phyloP scores from a whole-genome alignment of 2,888 invertebrate genomes.

The Neoaliturus tenellus region DNA sequence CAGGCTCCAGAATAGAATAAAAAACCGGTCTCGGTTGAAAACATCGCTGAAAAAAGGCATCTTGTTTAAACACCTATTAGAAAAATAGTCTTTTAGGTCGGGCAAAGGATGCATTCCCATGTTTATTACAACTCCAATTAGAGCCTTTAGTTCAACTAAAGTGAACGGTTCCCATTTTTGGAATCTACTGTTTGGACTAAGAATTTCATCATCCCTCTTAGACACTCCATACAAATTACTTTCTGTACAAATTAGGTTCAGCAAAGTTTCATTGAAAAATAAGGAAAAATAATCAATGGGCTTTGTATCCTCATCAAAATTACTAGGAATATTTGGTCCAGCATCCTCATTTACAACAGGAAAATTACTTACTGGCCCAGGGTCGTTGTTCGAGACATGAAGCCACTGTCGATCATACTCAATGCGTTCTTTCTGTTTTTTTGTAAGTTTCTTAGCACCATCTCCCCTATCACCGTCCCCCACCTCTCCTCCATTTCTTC shows the following conservation, averaged over 20 bases:
- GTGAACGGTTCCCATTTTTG: not conserved
- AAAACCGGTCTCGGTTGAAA: slow-evolving; percentile 7
- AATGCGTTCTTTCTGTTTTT: not conserved
- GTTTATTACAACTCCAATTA: not conserved
- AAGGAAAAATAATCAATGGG: not conserved
- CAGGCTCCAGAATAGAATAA: not conserved
- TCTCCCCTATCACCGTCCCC: not conserved
- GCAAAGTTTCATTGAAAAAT: not conserved
- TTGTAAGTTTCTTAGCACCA: not conserved
- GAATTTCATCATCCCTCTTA: not conserved
- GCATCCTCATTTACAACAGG: not conserved
- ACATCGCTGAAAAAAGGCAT: slow-evolving; percentile 28
- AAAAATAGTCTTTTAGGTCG: not conserved
- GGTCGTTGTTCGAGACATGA: slow-evolving; percentile 8
- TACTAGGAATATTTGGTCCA: not conserved
- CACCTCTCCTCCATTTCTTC: not conserved
- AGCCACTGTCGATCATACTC: not conserved
- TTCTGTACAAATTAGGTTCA: not conserved
- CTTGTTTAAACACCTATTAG: not conserved
- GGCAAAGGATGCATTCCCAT: slow-evolving; percentile 12
- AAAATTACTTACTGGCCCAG: not conserved
- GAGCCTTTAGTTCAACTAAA: slow-evolving; percentile 3
- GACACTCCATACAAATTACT: not conserved
- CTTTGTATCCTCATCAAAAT: not conserved
- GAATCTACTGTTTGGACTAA: not conserved